Evolutionary conservation across 2,888 invertebrate species (phyloP).

Genomic region (Philhelius pedissequus): DNA sequence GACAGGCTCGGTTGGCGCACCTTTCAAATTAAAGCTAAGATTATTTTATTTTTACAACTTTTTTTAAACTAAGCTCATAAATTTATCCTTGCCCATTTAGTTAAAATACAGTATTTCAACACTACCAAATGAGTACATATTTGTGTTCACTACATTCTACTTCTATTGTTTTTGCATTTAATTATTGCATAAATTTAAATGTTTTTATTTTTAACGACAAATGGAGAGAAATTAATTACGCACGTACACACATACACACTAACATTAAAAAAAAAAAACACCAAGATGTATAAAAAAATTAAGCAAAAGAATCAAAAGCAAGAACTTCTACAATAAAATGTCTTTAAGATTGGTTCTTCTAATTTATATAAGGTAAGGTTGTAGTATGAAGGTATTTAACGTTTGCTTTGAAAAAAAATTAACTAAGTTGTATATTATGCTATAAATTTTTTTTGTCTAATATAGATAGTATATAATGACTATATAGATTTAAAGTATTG

Average conservation of each 20-base stretch:
- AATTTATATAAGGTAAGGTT: no score
- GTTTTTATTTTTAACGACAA: conserved; percentile 22
- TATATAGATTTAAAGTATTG: conserved; percentile 53
- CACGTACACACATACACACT: conserved; percentile 36
- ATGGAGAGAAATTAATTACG: conserved; percentile 48
- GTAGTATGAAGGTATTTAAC: not conserved
- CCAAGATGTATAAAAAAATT: conserved; percentile 8
- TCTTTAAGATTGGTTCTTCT: not conserved
- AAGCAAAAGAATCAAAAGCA: conserved; percentile 5
- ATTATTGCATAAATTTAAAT: conserved; percentile 15
- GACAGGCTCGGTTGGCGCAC: not conserved
- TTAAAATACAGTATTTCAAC: not conserved
- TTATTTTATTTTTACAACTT: not conserved
- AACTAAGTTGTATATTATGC: conserved; percentile 45
- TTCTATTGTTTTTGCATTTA: not conserved
- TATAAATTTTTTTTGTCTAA: not conserved
- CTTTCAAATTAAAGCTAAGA: not conserved
- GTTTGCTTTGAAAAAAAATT: conserved; percentile 34
- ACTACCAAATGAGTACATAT: not conserved
- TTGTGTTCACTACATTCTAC: conserved; percentile 1
- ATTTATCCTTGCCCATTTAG: not conserved
- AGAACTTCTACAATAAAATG: conserved; percentile 37
- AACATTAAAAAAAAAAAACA: conserved; percentile 13
- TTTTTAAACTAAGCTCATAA: not conserved
- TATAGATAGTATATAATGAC: not conserved